phyloP scores from a whole-genome alignment of 2,113 vertebrate species.

The Psittacara wagleri region DNA sequence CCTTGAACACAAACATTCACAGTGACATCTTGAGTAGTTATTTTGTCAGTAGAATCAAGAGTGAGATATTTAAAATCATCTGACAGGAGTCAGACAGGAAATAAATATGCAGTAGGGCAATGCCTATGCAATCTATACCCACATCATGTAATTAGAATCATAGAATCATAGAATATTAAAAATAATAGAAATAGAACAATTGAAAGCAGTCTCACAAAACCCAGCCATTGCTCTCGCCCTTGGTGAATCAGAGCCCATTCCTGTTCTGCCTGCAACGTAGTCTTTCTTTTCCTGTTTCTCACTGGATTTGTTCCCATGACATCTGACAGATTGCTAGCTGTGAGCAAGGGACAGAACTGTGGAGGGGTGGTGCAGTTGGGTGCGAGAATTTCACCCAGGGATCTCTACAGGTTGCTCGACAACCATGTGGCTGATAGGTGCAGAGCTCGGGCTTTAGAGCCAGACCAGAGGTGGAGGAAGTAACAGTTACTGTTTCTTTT shows the following conservation, averaged over 20 bases:
- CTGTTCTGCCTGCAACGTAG: not conserved
- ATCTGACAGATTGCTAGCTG: too few relatives aligned
- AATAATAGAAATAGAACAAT: not conserved
- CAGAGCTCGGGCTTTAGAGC: not conserved
- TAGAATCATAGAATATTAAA: too few relatives aligned
- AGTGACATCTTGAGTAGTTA: not conserved
- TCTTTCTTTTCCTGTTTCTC: not conserved
- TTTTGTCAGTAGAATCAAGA: not conserved
- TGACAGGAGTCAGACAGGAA: not conserved
- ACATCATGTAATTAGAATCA: not conserved
- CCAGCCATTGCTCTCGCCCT: rapidly evolving
- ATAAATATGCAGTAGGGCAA: not conserved
- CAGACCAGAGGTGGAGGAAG: not conserved
- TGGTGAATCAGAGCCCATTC: not conserved
- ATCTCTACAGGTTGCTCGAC: not conserved
- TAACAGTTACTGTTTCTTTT: not conserved
- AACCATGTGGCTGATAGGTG: not conserved
- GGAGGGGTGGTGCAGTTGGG: rapidly evolving
- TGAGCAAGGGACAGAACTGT: rapidly evolving
- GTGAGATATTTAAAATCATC: not conserved
- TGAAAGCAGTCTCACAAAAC: rapidly evolving
- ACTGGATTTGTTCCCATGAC: not conserved
- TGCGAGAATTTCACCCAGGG: not conserved
- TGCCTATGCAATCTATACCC: not conserved
- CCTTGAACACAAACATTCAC: not conserved